Evolutionary conservation across 92 coral and sea anemone species (phyloP), one percentile per base, ranked within the genome.

Genomic region (Metridium senile): DNA sequence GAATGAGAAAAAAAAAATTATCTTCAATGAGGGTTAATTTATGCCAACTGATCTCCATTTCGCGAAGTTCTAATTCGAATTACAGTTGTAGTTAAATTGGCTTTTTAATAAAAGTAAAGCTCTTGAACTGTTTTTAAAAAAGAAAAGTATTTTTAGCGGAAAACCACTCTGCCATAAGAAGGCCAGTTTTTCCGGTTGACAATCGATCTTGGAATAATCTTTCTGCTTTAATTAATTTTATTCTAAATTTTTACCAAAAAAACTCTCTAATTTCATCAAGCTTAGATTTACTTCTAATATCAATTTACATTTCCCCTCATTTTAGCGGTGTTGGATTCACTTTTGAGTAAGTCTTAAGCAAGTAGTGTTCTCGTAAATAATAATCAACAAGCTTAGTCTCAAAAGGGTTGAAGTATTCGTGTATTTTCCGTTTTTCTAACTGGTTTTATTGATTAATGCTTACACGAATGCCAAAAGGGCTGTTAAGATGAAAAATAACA

Each of bases 111-210:
- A 59, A 59, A 11, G 27, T 3, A 19, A 6, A 3, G 43, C 18
- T 29, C 16, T 63, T 63, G 43, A 63, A 63, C 1, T 63, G 69
- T 31, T 63, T 63, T 63, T 31, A 28, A 29, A 23, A 63, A 28
- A 30, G 31, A 29, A 6, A 22, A 54, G 20, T 63, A 63, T 63
- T 63, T 63, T 63, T 28, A 28, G 69, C 66, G 69, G 21, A 63
- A 29, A 63, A n/a, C 45, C 69, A 63, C 45, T 63, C 69, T 0
- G 69, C 69, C 69, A 30, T 27, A 1, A 31, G n/a, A 63, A 31
- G 69, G 45, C 39, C 45, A 10, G 21, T n/a, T 63, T 63, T 63
- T 28, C 39, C 43, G 69, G 39, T 63, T 13, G n/a, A 16, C 45
- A 1, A 31, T 63, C 69, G 45, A 63, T 28, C 21, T 59, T 1